Base-by-base conservation (phyloP, 1,140 invertebrate genomes). In the Ptiloglossa arizonensis region DNA sequence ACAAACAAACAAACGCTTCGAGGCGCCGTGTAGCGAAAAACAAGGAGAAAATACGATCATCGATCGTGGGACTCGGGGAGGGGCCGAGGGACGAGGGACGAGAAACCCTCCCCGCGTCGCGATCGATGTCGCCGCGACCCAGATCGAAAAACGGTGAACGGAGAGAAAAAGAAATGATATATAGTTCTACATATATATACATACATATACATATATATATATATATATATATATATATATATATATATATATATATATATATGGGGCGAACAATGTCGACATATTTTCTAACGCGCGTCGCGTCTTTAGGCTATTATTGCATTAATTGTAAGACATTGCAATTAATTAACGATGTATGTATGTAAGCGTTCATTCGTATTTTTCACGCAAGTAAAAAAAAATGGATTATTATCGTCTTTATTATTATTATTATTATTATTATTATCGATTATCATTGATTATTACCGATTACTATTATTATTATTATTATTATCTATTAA, bases 331-430 rank as follows among this genome's bases (percentile, higher is more conserved):
- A 85, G 80, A 87, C 87, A 89, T 88, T 86, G 88, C 86, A 86
- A 89, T 89, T 89, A 89, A 90, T 89, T 88, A 85, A 72, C n/a
- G n/a, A n/a, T 81, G 86, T 89, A 89, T 89, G 87, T 87, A 89
- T 88, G 87, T 91, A 90, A 91, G 90, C 90, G 89, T 91, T 91
- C 90, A 91, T 91, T 90, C 89, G 89, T 90, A 91, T 91, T 91
- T 91, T 91, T 91, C 90, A 90, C 86, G 89, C 86, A 81, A n/a
- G 89, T 91, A 91, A 91, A 89, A 85, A 90, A 32, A 62, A 35
- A 32, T 27, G 27, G 19, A 74, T 74, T 46, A 90, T 92, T 89
- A 90, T 91, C 89, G 90, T 90, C 89, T 89, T 88, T 87, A 74
- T 80, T 71, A 77, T 71, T 69, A 75, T 79, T 59, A 73, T 72